phyloP scores from a whole-genome alignment of 1,140 invertebrate genomes.

The Pseudomyrmex pallidus region DNA sequence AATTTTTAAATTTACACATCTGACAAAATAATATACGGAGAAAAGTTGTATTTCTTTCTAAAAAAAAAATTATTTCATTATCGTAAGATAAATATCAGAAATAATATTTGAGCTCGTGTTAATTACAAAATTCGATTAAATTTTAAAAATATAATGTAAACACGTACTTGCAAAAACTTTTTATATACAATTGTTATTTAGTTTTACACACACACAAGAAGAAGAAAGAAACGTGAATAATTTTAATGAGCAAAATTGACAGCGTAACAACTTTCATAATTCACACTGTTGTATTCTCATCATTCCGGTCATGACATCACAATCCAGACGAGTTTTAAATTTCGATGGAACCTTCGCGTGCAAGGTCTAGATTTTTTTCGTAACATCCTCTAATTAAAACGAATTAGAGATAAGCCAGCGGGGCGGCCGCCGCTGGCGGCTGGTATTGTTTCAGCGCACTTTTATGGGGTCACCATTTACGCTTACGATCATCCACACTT shows the following conservation, averaged over 20 bases:
- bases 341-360: conserved; percentile 71
- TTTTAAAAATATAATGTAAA: neutral
- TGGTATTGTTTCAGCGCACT: conserved; percentile 76
- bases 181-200: neutral
- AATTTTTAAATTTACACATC: neutral
- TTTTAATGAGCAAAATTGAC: neutral
- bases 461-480: conserved; percentile 75
- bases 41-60: neutral
- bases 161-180: no score
- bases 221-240: no score
- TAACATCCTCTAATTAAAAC: conserved; percentile 85
- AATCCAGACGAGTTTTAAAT: conserved; percentile 69
- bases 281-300: neutral
- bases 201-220: no score
- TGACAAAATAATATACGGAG: neutral
- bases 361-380: conserved; percentile 77
- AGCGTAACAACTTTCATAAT: conserved; percentile 1
- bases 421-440: conserved; percentile 34
- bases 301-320: neutral
- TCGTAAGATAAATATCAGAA: neutral
- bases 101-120: neutral
- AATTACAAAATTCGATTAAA: neutral
- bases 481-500: conserved; percentile 75
- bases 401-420: conserved; percentile 80
- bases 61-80: neutral